Evolutionary conservation across 2,797 vertebrate species (phyloP).

Genomic region (Rhinophrynus dorsalis): DNA sequence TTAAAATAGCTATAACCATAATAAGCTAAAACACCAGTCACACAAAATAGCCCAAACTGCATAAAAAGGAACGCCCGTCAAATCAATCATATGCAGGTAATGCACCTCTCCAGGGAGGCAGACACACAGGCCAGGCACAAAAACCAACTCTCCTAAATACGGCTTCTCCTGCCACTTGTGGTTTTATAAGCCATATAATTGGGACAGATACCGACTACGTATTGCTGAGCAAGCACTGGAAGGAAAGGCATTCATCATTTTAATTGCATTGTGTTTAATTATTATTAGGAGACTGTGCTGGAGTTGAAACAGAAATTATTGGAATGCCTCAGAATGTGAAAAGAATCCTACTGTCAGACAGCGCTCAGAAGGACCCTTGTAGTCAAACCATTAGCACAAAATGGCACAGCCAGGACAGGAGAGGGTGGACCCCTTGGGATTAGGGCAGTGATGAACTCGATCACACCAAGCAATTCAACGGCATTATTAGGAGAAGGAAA

Average conservation of each 20-base stretch:
- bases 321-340: constrained; percentile 26
- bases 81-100: constrained; percentile 17
- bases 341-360: background rate
- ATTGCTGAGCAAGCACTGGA: constrained; percentile 48
- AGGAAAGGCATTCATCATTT: constrained; percentile 49
- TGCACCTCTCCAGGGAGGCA: constrained; percentile 17
- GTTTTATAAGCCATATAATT: constrained; percentile 43
- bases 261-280: constrained; percentile 51
- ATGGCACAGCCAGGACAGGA: background rate
- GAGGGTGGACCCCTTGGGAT: background rate
- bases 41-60: constrained; percentile 5
- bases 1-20: constrained; percentile 18
- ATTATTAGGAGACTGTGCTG: constrained; percentile 35
- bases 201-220: constrained; percentile 37
- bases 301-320: constrained; percentile 36
- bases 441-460: too few species aligned
- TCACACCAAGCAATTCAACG: too few species aligned
- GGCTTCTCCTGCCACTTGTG: constrained; percentile 24
- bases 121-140: constrained; percentile 4
- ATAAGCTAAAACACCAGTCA: constrained; percentile 14
- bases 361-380: background rate
- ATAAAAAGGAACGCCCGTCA: constrained; percentile 13
- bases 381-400: background rate
- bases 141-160: constrained; percentile 10
- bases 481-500: too few species aligned